phyloP scores from a whole-genome alignment of 2,888 invertebrate species.

The Heterodera filipjevi region DNA sequence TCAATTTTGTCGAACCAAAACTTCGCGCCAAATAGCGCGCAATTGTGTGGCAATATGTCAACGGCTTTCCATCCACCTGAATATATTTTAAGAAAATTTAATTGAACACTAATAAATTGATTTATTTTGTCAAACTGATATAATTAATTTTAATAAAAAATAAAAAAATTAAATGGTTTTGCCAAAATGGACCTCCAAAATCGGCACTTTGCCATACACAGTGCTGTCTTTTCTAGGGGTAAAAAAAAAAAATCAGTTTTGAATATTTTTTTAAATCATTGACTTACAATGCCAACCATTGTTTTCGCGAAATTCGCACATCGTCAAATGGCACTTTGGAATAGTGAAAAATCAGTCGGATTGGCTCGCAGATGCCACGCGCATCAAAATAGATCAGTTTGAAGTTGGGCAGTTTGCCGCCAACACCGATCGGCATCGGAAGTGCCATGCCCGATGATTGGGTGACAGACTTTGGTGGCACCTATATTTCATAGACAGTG shows the following conservation, averaged over 20 bases:
- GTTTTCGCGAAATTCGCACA: slow-evolving; percentile 41
- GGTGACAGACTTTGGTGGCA: neutral
- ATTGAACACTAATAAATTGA: too few species aligned
- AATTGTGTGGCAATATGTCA: slow-evolving; percentile 42
- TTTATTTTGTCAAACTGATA: too few species aligned
- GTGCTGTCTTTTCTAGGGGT: slow-evolving; percentile 27
- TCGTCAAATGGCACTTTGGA: slow-evolving; percentile 42
- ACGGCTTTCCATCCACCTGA: slow-evolving; percentile 35
- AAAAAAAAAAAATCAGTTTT: neutral
- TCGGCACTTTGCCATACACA: slow-evolving; percentile 35
- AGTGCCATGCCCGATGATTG: slow-evolving; percentile 3
- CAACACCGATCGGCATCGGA: slow-evolving; percentile 12
- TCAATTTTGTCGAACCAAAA: slow-evolving; percentile 32
- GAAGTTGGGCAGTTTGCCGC: slow-evolving; percentile 28
- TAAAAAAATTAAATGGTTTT: neutral
- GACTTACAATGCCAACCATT: slow-evolving; percentile 45
- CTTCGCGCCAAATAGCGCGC: slow-evolving; percentile 39
- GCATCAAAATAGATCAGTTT: slow-evolving; percentile 42
- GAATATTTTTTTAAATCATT: slow-evolving; percentile 11
- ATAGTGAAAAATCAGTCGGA: slow-evolving; percentile 44
- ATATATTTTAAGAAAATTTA: neutral
- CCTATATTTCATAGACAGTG: too few species aligned
- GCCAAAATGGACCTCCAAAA: slow-evolving; percentile 21
- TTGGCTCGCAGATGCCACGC: slow-evolving; percentile 44
- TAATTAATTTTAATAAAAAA: slow-evolving; percentile 5